Evolutionary conservation across 2,113 vertebrate species (phyloP).

Genomic region (Ondatra zibethicus): DNA sequence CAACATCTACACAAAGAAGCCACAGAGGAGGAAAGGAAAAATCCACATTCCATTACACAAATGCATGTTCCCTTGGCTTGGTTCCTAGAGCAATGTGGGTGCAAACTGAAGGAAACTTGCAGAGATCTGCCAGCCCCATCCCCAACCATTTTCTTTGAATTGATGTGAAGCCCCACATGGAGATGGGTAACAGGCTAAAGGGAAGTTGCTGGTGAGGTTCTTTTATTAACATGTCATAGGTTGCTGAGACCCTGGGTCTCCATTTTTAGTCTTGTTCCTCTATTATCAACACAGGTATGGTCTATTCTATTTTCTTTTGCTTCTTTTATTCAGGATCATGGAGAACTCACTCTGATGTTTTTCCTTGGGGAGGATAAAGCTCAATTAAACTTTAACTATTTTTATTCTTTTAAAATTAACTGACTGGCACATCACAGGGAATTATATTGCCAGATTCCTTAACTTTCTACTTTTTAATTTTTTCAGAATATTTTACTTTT

Average conservation of each 20-base stretch:
- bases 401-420: constrained; percentile 41
- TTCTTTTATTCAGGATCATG: constrained; percentile 26
- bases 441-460: constrained; percentile 16
- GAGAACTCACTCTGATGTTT: constrained; percentile 31
- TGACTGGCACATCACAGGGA: not conserved
- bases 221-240: not conserved
- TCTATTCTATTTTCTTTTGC: constrained; percentile 15
- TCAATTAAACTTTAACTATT: not conserved
- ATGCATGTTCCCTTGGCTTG: not conserved
- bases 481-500: constrained; percentile 4
- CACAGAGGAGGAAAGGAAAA: constrained; percentile 55
- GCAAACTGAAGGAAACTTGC: not conserved
- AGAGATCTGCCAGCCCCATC: not conserved
- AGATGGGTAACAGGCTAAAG: not conserved
- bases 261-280: not conserved
- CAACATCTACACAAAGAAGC: constrained; percentile 44
- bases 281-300: not conserved
- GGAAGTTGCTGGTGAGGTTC: not conserved
- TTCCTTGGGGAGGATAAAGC: not conserved
- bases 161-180: not conserved
- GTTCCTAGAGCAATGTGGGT: not conserved
- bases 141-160: not conserved
- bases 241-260: not conserved
- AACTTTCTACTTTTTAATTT: constrained; percentile 27
- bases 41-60: constrained; percentile 24